A percentile compares a stretch with the other conserved stretches of the same genome.
Conservation (phyloP, 1,140 invertebrate genomes). For the Papilio polytes region DNA sequence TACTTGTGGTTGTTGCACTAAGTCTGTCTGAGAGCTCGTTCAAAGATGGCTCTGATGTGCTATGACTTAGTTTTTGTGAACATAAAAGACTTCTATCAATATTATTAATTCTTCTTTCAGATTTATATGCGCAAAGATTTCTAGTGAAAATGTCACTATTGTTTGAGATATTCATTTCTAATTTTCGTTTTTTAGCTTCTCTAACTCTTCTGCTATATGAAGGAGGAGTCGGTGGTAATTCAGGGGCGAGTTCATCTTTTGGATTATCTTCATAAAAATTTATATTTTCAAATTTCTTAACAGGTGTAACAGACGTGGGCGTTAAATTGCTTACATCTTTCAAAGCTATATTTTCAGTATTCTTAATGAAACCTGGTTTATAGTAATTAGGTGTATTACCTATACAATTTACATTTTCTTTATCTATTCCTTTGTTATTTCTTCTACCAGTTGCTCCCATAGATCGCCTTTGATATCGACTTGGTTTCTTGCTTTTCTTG, state of each 20-base stretch:
- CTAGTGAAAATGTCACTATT: conserved; percentile 66
- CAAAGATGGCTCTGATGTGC: conserved; percentile 71
- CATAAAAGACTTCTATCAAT: conserved; percentile 58
- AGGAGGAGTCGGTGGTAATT: conserved; percentile 73
- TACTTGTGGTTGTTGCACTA: conserved; percentile 58
- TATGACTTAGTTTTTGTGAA: conserved; percentile 64
- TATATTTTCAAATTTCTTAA: conserved; percentile 60
- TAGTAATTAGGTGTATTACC: conserved; percentile 78
- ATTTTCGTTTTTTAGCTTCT: conserved; percentile 78
- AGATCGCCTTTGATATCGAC: conserved; percentile 76
- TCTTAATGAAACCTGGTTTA: conserved; percentile 75
- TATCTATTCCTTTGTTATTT: conserved; percentile 69
- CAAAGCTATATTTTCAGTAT: conserved; percentile 66
- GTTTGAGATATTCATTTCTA: conserved; percentile 71
- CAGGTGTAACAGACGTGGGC: conserved; percentile 67
- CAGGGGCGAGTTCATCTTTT: conserved; percentile 68
- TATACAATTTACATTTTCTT: conserved; percentile 77
- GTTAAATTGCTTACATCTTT: conserved; percentile 81
- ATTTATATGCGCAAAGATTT: conserved; percentile 71
- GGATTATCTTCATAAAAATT: conserved; percentile 60
- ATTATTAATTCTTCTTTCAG: conserved; percentile 70
- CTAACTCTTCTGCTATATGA: conserved; percentile 78
- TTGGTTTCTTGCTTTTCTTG: conserved; percentile 78
- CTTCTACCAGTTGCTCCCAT: conserved; percentile 68
- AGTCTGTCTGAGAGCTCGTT: conserved; percentile 71